Base-by-base conservation (phyloP, 2,888 invertebrate species). In the Ypsolopha sequella region DNA sequence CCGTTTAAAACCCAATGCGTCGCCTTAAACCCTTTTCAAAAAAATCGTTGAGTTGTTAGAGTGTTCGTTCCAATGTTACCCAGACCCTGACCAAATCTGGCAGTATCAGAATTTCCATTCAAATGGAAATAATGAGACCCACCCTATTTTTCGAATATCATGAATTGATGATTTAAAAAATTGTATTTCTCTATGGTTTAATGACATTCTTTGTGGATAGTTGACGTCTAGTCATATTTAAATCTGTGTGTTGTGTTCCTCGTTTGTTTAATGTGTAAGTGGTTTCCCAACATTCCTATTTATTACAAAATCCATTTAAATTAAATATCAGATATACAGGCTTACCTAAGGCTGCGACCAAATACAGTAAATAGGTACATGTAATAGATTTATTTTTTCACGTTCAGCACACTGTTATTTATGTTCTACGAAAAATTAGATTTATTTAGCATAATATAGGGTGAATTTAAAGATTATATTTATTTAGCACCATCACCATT, bases 401-500 rank as follows among this genome's bases (percentile, higher is more conserved):
- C 13, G 9, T 43, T 24, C 13, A 14, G 43, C 43, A 43, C 43
- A 36, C 36, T 43, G n/a, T 36, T 13, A 36, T 35, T 10, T 47
- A 36, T 1, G 13, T 11, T 48, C 36, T 36, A 13, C 6, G 7
- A 9, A 36, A n/a, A 7, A 11, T 48, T 47, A 39, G 13, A 35
- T 34, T 13, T 49, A 36, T 46, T 50, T 55, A 51, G 54, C 36
- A 50, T 60, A 58, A 60, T 58, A 62, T 60, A 60, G 55, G 24
- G 24, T 3, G 24, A 24, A 59, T 54, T 64, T 60, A 61, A 10
- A 50, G n/a, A 48, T 41, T 65, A 56, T 73, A 74, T 73, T 76
- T 73, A 71, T 71, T 75, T 69, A 60, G 65, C 59, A 55, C 57
- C 57, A 63, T 64, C 58, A 65, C 62, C 61, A 4, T 24, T 4